Evolutionary conservation across 2,797 vertebrate genomes (phyloP), one percentile per base, ranked within the genome.

Genomic region (Mus minutoides): DNA sequence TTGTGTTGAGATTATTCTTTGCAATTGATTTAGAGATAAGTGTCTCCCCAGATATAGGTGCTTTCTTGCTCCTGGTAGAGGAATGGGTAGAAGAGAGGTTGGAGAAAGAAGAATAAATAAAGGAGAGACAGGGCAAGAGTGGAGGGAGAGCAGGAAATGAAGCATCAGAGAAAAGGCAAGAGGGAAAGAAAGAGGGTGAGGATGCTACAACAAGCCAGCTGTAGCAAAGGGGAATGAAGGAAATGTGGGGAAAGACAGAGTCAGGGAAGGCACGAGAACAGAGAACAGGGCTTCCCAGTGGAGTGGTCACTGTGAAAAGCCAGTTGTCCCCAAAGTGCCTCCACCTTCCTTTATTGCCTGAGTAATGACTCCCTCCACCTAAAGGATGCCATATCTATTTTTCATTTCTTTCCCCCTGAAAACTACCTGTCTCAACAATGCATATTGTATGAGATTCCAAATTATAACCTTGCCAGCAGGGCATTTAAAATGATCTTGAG

Each of bases 401-500:
- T 92, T 96, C 52, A 90, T 95, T 96, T 85, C 37, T 75, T 85
- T 87, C 9, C 73, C 9, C 24, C 34, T 94, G 54, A 93, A 85
- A 34, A 80, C 43, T 75, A 75, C 40, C 10, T 54, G 49, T 83
- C 37, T 86, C 78, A 94, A 76, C 43, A 83, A 52, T 87, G 17
- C 29, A 29, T 77, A 92, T 56, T 93, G 69, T 86, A 95, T 90
- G 31, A 85, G 37, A 49, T 90, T 96, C 62, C 67, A 94, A 95
- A 96, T 64, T 92, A 76, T 62, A 94, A 90, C 40, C 84, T 56
- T 92, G n/a, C 93, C 89, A 95, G 56, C 13, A 69, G 83, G 60
- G 56, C 77, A 78, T 94, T 95, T 96, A 37, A 94, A 87, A 86
- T 86, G 62, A 83, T 90, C 58, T 85, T 94, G 37, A 60, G 49